Percentiles rank a stretch among this genome's conserved stretches.
Evolutionary conservation across 2,113 vertebrate species (phyloP).

Genomic region (Varanus komodoensis): DNA sequence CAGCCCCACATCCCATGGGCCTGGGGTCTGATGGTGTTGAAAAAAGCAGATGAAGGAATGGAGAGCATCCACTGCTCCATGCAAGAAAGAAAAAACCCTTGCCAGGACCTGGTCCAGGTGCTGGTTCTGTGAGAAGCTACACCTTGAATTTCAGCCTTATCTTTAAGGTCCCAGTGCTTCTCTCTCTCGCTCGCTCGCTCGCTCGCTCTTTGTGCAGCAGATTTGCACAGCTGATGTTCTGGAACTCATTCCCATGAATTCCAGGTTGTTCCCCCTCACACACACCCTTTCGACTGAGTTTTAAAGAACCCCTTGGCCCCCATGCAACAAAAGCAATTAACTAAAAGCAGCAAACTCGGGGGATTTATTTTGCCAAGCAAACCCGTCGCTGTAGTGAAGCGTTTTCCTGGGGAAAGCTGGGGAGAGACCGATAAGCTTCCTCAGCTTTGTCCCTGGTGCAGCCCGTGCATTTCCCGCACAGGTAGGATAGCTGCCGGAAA

Average conservation of each 20-base stretch:
- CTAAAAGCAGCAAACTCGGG: neutral
- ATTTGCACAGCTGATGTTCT: neutral
- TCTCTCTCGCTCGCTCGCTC: neutral
- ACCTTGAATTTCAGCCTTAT: constrained; percentile 4
- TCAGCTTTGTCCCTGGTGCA: neutral
- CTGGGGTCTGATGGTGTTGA: neutral
- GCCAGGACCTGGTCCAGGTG: no score
- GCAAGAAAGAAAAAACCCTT: neutral
- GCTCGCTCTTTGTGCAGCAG: neutral
- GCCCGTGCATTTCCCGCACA: neutral
- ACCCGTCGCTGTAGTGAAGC: constrained; percentile 37
- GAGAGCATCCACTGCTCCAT: no score
- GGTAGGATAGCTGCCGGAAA: neutral
- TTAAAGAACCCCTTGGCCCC: constrained; percentile 17
- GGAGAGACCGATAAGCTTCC: constrained; percentile 52
- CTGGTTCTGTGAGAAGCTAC: neutral
- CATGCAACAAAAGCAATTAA: neutral
- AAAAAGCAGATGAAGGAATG: neutral
- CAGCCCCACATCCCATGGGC: neutral
- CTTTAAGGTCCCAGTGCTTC: constrained; percentile 2
- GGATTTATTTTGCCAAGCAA: constrained; percentile 50
- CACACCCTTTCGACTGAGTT: constrained; percentile 32
- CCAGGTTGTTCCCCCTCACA: neutral
- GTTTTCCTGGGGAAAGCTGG: constrained; percentile 30
- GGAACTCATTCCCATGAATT: constrained; percentile 3